Evolutionary conservation across 2,113 vertebrate genomes (phyloP), one percentile per base, ranked within the genome.

Genomic region (Mungos mungo): DNA sequence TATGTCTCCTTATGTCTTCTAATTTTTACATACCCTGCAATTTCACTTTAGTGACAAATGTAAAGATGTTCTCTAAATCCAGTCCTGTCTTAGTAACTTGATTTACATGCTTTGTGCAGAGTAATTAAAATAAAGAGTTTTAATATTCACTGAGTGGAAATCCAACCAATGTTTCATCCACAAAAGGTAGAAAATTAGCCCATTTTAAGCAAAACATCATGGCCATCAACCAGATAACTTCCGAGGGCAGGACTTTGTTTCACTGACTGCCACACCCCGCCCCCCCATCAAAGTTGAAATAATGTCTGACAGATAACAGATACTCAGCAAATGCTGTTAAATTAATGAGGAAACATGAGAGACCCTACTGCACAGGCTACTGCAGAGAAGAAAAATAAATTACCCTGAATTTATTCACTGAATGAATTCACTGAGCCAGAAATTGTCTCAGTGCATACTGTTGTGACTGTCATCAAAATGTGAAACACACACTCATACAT

Each of bases 321-420:
- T 14, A 76, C 54, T 84, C 82, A 25, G n/a, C 33, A 92, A 84
- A 52, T 57, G 65, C 7, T 90, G 31, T 57, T 65, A 69, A 41
- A 85, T 79, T 38, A 87, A 80, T 65, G n/a, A 89, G 68, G 41
- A 16, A 76, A 21, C 65, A 27, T 19, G 14, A 33, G 16, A 80
- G 57, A 45, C 25, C 21, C 52, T 72, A 5, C 1, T 54, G 41
- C n/a, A 76, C 0, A 69, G 8, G 19, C 33, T 69, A 21, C 96
- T 83, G 45, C 16, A 94, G 68, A 54, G 31, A 82, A 72, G 86
- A 66, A 95, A 76, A 81, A 87, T 57, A 85, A 97, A 72, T 77
- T 27, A 72, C n/a, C 29, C 60, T 54, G 52, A 54, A 54, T 63
- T 63, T 54, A 54, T 54, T 54, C 52, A 54, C 52, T 18, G 52